phyloP scores from a whole-genome alignment of 2,113 vertebrate genomes.

The Phylloscopus trochiloides region DNA sequence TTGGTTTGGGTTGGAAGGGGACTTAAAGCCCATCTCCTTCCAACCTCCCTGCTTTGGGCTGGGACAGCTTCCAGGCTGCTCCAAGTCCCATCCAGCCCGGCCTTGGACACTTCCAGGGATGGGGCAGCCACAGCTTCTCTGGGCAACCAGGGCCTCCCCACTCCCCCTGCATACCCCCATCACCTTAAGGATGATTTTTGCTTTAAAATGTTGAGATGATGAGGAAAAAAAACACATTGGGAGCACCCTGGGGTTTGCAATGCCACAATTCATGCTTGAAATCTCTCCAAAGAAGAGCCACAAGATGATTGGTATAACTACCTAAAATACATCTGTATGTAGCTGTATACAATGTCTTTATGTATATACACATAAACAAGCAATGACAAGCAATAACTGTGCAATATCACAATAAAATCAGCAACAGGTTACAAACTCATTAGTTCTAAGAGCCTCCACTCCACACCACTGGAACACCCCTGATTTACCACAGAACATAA shows the following conservation, averaged over 20 bases:
- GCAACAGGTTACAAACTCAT: background rate
- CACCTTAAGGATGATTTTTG: background rate
- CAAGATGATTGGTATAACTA: background rate
- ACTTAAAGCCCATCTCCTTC: background rate
- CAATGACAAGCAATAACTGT: background rate
- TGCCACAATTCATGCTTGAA: background rate
- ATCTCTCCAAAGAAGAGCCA: background rate
- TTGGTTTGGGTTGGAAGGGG: background rate
- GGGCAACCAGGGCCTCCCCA: background rate
- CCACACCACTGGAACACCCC: background rate
- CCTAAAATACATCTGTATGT: background rate
- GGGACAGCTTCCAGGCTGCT: background rate
- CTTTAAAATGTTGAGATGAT: background rate
- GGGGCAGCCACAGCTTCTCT: background rate
- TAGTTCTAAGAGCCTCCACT: background rate
- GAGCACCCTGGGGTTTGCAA: background rate
- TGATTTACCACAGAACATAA: background rate
- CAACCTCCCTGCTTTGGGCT: rapidly evolving
- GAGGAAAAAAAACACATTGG: background rate
- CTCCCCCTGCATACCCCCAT: background rate
- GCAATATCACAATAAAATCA: background rate
- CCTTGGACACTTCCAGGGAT: background rate
- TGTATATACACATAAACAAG: background rate
- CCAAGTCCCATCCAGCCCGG: rapidly evolving
- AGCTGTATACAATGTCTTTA: background rate